phyloP scores from a whole-genome alignment of 2,113 vertebrate species.

The Plestiodon gilberti region DNA sequence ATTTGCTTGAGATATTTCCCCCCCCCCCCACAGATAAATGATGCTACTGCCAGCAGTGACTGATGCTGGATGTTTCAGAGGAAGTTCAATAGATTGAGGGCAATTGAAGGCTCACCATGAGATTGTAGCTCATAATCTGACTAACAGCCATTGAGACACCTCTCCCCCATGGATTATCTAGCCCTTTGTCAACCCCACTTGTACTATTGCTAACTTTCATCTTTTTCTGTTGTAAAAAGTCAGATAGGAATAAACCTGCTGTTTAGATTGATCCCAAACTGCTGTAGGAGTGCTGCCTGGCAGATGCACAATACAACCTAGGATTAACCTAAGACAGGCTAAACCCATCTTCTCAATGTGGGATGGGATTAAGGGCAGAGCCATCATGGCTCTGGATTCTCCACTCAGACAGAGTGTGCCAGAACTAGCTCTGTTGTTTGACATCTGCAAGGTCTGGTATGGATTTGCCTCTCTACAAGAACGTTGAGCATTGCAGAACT shows the following conservation, averaged over 20 bases:
- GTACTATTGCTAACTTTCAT: not conserved
- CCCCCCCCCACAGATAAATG: too few relatives aligned
- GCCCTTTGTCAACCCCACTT: not conserved
- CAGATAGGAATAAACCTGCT: constrained; percentile 32
- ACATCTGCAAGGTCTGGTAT: not conserved
- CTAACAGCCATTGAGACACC: constrained; percentile 1
- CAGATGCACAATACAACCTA: constrained; percentile 27
- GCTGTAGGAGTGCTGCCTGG: constrained; percentile 25
- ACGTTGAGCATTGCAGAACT: too few relatives aligned
- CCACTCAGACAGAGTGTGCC: not conserved
- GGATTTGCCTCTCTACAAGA: not conserved
- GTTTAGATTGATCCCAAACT: not conserved
- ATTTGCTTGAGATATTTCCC: not conserved
- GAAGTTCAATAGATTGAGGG: not conserved
- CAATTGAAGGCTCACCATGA: not conserved
- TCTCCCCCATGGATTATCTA: not conserved
- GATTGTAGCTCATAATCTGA: not conserved
- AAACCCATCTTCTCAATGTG: constrained; percentile 5
- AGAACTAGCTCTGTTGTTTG: not conserved
- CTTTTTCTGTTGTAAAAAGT: not conserved
- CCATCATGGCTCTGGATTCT: not conserved
- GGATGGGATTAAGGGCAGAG: not conserved
- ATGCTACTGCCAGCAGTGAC: not conserved
- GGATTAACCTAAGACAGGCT: constrained; percentile 14
- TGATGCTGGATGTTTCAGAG: not conserved